A percentile compares a stretch with the other conserved stretches of the same genome.
Conservation (phyloP, 2,797 vertebrate genomes). For the Acropternis orthonyx region DNA sequence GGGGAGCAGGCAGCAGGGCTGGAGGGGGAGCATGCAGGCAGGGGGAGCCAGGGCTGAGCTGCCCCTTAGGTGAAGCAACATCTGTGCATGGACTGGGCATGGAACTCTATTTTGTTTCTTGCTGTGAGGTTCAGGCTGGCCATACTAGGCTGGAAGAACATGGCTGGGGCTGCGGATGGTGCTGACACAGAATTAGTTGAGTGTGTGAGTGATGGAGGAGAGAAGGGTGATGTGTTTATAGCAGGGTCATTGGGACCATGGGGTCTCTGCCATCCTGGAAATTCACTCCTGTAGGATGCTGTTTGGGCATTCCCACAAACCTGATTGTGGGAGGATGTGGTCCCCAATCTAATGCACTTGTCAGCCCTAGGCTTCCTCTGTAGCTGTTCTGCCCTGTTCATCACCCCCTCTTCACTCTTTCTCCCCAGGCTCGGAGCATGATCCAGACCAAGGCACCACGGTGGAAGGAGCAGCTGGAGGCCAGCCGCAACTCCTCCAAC, state of each 20-base stretch:
- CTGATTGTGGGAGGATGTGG: neutral
- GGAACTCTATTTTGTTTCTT: neutral
- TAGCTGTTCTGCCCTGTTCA: neutral
- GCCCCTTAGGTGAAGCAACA: neutral
- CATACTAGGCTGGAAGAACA: neutral
- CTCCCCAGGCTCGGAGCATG: conserved; percentile 71
- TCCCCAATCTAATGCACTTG: neutral
- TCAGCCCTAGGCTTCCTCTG: neutral
- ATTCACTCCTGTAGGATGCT: neutral
- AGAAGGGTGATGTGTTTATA: neutral
- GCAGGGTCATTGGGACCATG: neutral
- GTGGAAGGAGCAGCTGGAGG: conserved; percentile 81
- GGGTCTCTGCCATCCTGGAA: neutral
- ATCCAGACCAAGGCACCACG: conserved; percentile 70
- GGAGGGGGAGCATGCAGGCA: neutral
- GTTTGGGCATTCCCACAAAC: neutral
- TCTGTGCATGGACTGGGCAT: neutral
- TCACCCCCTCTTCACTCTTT: neutral
- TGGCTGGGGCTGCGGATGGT: neutral
- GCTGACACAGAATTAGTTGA: neutral
- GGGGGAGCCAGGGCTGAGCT: neutral
- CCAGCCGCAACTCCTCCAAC: conserved; percentile 66
- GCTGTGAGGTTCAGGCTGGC: neutral
- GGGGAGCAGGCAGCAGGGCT: neutral
- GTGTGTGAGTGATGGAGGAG: neutral